Conservation (phyloP, 2,113 vertebrate species). For the Aegithalos caudatus region DNA sequence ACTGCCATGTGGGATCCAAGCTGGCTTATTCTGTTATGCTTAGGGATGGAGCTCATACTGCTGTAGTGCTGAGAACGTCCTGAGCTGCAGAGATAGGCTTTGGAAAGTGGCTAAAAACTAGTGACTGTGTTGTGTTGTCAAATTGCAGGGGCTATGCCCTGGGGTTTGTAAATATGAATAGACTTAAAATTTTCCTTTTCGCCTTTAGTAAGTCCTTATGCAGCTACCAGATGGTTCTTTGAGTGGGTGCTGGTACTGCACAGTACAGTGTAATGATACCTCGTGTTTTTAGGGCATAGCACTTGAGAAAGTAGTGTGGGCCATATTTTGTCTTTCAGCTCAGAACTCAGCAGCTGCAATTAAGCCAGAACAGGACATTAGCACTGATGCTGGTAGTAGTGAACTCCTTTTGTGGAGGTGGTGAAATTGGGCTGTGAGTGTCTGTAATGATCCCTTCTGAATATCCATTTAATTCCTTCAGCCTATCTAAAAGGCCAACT, state of each 20-base stretch:
- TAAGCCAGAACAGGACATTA: neutral
- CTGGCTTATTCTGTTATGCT: neutral
- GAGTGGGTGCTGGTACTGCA: neutral
- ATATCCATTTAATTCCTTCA: neutral
- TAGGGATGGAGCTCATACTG: neutral
- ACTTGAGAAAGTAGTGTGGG: neutral
- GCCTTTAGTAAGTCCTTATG: neutral
- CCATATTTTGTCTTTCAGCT: neutral
- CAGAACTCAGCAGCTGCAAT: neutral
- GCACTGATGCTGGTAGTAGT: neutral
- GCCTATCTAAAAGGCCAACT: neutral
- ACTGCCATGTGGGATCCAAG: neutral
- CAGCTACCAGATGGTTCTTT: neutral
- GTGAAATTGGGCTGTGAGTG: fast-evolving
- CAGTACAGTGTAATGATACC: neutral
- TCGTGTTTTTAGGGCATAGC: fast-evolving
- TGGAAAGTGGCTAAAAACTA: neutral
- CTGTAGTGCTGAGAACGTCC: neutral
- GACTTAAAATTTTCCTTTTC: neutral
- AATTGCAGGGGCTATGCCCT: neutral
- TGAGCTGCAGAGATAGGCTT: neutral
- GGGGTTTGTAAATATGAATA: neutral
- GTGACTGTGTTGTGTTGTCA: neutral
- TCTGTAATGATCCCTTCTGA: neutral
- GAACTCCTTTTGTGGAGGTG: neutral